Percentiles rank a stretch among this genome's conserved stretches.
Evolutionary conservation across 2,113 vertebrate genomes (phyloP).

Genomic region (Acrocephalus kingi): DNA sequence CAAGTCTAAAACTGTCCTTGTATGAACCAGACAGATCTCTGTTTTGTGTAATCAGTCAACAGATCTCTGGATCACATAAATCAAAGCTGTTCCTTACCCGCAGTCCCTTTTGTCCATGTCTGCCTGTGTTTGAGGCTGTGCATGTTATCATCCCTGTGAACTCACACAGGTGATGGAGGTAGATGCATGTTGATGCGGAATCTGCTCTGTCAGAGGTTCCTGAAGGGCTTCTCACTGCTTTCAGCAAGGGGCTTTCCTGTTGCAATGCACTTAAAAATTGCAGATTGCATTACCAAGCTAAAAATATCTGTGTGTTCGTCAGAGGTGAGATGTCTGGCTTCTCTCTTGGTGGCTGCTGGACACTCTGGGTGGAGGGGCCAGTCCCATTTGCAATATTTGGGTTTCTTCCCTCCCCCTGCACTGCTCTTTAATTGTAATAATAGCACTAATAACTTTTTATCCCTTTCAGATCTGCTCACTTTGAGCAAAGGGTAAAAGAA

Average conservation of each 20-base stretch:
- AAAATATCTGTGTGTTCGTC: background rate
- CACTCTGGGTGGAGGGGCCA: background rate
- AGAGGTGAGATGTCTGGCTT: background rate
- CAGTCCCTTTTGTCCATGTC: background rate
- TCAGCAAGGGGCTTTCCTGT: background rate
- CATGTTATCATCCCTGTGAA: fast-evolving
- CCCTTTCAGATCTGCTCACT: background rate
- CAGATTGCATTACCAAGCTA: background rate
- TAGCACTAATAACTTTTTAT: background rate
- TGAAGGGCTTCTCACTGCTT: background rate
- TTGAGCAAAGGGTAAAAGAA: background rate
- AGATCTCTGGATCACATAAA: slow-evolving; percentile 6
- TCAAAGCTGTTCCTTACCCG: background rate
- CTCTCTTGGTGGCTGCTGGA: background rate
- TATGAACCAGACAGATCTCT: slow-evolving; percentile 15
- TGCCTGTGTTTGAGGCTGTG: background rate
- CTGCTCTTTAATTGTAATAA: background rate
- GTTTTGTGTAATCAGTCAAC: slow-evolving; percentile 42
- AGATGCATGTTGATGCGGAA: background rate
- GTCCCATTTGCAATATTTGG: background rate
- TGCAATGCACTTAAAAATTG: background rate
- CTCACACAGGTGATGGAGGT: background rate
- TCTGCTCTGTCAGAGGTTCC: background rate
- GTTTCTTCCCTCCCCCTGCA: background rate
- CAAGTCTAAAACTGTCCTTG: slow-evolving; percentile 36